Base-by-base conservation (phyloP, 2,888 invertebrate species). In the Lasioglossum villosulum region DNA sequence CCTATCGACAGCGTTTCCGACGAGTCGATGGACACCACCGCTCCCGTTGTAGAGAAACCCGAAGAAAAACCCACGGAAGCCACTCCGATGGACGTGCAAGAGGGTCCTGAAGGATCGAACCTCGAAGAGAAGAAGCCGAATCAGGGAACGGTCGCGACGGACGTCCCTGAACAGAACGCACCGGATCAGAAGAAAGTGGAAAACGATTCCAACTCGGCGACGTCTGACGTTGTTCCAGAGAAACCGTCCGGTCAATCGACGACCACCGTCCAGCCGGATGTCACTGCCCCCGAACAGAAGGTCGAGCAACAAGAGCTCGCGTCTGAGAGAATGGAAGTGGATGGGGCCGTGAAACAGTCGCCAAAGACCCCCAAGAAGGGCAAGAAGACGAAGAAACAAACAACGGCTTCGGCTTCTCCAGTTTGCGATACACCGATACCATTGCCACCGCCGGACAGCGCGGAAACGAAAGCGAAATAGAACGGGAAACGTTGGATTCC, bases 371-470 rank as follows among this genome's bases (percentile, higher is more conserved):
- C 90, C 39, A 94, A 93, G 75, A 94, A 93, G 71, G 86, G 89
- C 8, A 93, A 92, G 72, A 95, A 93, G 68, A 88, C 93, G 75
- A 94, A 93, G 80, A 93, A 94, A 72, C 92, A 93, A 75, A 85
- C 86, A 19, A 19, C 37, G 23, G 16, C 5, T n/a, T 59, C 27
- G 14, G 34, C 23, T 37, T 12, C 23, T 12, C 93, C 94, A 5
- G 87, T 94, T 4, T 94, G 93, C 37, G 93, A 93, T 10, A 91
- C 92, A 77, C 91, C 95, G 68, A 95, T 95, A 89, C 95, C 95
- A 76, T 88, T 95, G 79, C 95, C 95, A 72, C 90, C 93, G 5
- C 94, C 95, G 19, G 91, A 92, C 34, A 77, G 42, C 52, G 45
- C 74, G 10, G 84, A 84, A 59, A 56, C 85, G 23, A 80, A 14